phyloP scores from a whole-genome alignment of 2,113 vertebrate species.

The Aegotheles bennettii region DNA sequence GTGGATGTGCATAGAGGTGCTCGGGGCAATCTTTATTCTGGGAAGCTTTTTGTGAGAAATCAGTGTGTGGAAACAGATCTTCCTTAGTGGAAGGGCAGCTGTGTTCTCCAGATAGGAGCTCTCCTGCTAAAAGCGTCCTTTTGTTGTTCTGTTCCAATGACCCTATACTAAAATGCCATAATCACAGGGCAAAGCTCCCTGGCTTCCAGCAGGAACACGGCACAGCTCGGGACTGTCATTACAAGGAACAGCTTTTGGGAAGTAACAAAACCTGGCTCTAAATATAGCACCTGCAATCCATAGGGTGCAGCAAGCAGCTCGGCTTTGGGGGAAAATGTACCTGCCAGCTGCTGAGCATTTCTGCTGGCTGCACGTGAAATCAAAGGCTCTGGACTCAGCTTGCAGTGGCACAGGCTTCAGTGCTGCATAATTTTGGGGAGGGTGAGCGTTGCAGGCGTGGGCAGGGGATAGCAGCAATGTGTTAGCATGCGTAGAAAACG shows the following conservation, averaged over 20 bases:
- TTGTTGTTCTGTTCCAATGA: neutral
- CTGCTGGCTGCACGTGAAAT: neutral
- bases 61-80: neutral
- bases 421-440: neutral
- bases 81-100: neutral
- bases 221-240: neutral
- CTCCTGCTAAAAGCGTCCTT: neutral
- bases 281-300: neutral
- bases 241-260: neutral
- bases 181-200: neutral
- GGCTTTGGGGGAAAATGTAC: neutral
- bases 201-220: neutral
- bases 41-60: neutral
- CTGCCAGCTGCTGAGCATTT: neutral
- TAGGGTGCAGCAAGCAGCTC: neutral
- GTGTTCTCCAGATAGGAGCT: neutral
- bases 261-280: slow-evolving; percentile 23
- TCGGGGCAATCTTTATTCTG: neutral
- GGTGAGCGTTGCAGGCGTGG: neutral
- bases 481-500: neutral
- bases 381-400: neutral
- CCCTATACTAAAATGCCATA: neutral
- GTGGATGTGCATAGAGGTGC: neutral
- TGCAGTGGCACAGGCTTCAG: neutral
- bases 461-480: neutral